phyloP scores from a whole-genome alignment of 1,140 invertebrate genomes.

The Tyrophagus putrescentiae region DNA sequence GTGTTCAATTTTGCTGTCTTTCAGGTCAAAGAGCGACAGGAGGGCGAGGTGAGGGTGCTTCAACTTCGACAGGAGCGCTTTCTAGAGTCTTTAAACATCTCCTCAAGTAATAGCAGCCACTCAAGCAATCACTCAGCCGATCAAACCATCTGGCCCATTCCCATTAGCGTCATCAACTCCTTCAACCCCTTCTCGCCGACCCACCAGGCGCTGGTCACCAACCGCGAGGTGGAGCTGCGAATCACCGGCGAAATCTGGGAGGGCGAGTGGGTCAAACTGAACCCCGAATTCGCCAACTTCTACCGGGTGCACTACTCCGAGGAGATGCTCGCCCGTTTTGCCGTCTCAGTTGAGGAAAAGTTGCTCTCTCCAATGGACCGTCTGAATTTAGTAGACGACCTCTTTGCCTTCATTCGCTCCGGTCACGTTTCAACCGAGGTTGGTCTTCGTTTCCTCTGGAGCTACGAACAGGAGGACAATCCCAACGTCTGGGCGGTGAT shows the following conservation, averaged over 20 bases:
- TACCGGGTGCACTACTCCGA: constrained; percentile 65
- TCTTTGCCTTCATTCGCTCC: constrained; percentile 49
- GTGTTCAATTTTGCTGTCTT: constrained; percentile 3
- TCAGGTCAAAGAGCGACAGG: constrained; percentile 25
- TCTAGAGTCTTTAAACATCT: constrained; percentile 42
- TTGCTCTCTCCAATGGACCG: constrained; percentile 73
- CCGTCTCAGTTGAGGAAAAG: constrained; percentile 59
- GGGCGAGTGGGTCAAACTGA: constrained; percentile 49
- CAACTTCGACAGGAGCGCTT: constrained; percentile 69
- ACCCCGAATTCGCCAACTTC: constrained; percentile 37
- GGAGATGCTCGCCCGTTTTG: constrained; percentile 56
- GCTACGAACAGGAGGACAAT: constrained; percentile 69
- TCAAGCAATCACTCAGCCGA: not conserved
- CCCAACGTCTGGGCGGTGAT: constrained; percentile 84
- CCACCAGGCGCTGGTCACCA: not conserved
- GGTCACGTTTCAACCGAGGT: constrained; percentile 62
- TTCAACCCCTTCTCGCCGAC: constrained; percentile 13
- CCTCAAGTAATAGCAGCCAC: too few relatives aligned
- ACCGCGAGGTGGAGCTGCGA: not conserved
- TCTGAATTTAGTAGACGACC: constrained; percentile 71
- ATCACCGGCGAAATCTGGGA: not conserved
- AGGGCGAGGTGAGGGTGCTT: constrained; percentile 45
- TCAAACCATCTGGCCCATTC: constrained; percentile 12
- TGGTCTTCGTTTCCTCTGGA: constrained; percentile 52
- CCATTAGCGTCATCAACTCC: constrained; percentile 5